Evolutionary conservation across 2,113 vertebrate genomes (phyloP), one percentile per base, ranked within the genome.

Genomic region (Poeciliopsis retropinna): DNA sequence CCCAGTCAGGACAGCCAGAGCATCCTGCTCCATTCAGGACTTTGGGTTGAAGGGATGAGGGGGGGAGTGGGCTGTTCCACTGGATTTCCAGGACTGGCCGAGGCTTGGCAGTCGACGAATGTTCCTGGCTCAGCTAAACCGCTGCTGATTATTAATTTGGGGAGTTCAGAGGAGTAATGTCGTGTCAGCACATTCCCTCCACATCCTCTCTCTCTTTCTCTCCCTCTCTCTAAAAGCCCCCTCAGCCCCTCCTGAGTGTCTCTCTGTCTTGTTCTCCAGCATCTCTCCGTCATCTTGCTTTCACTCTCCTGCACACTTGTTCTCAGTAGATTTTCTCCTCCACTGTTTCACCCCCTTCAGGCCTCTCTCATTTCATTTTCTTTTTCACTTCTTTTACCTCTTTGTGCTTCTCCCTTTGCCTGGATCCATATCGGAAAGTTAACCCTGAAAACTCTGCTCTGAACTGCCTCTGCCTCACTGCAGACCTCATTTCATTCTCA

Each of bases 71-170:
- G 11, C 44, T 61, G 78, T 51, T 32, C 74, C 72, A n/a, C 66
- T 61, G 77, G 79, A 72, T 67, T 79, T 44, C 71, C 75, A 78
- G 87, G 80, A 17, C 44, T 47, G 44, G 17, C 84, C 39, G 27
- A 88, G 85, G 78, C 84, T 92, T 92, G 92, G 91, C 94, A 91
- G 83, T 70, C 85, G 85, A 76, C 88, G 84, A 73, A 80, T 80
- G 88, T 88, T 92, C 88, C 92, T 92, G 91, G 92, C 92, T 86
- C 61, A 72, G 80, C 83, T 89, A 87, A 93, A 93, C 89, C 92
- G 41, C 90, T 85, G 87, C 90, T 91, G 92, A 93, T 93, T 93
- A 94, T 93, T 93, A 92, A 94, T 93, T 93, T 92, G 89, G 90
- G 84, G 90, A 93, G 93, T 94, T 94, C 88, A 92, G 88, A 93